Evolutionary conservation across 2,888 invertebrate genomes (phyloP).

Genomic region (Spatulosminthurus flaviceps): DNA sequence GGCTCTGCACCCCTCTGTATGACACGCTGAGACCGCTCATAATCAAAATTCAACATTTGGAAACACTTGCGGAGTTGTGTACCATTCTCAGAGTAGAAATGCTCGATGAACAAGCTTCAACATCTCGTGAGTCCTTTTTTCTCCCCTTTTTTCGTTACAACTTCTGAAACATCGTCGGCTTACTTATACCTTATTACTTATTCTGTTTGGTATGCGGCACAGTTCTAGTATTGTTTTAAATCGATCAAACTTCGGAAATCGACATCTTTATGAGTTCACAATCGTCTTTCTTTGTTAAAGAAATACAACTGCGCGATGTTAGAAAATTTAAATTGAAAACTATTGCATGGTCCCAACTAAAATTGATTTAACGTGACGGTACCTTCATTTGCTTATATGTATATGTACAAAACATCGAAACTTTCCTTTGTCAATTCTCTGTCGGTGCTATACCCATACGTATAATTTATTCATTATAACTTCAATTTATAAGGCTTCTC

Average conservation of each 20-base stretch:
- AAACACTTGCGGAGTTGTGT: slow-evolving; percentile 96
- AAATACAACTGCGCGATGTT: neutral
- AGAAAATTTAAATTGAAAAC: too few species aligned
- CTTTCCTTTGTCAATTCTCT: too few species aligned
- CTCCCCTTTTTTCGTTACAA: neutral
- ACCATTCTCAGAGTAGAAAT: slow-evolving; percentile 91
- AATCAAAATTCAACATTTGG: slow-evolving; percentile 95
- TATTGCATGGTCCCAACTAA: too few species aligned
- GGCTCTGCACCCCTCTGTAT: slow-evolving; percentile 86
- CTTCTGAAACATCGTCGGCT: slow-evolving; percentile 3
- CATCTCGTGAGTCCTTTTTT: slow-evolving; percentile 74
- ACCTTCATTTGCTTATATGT: too few species aligned
- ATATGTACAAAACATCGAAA: too few species aligned
- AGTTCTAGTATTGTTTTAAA: slow-evolving; percentile 25
- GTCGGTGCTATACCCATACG: too few species aligned
- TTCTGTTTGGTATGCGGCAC: neutral
- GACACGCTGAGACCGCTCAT: slow-evolving; percentile 92
- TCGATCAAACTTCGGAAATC: slow-evolving; percentile 15
- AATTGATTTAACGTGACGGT: too few species aligned
- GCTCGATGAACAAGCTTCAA: slow-evolving; percentile 87
- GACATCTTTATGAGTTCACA: slow-evolving; percentile 22
- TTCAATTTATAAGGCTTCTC: neutral
- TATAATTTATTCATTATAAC: too few species aligned
- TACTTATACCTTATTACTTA: slow-evolving; percentile 27
- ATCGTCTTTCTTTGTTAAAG: neutral